These are phyloP conservation scores for Scytalopus superciliaris DNA, from an alignment of 2,113 vertebrate genomes.

Conservation along the genomic window DNA sequence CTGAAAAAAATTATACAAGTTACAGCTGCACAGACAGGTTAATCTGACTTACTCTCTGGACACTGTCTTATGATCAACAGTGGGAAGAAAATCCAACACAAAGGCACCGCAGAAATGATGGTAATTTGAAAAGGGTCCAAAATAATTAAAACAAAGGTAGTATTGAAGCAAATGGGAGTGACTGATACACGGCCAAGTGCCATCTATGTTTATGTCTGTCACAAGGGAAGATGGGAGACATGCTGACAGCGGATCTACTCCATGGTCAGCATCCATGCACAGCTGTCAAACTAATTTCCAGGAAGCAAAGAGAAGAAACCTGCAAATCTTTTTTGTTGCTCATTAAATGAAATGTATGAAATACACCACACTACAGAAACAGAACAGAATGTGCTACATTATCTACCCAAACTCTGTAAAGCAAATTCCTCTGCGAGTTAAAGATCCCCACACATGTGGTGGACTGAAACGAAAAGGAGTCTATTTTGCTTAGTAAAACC, in stretches of 20 bases:
- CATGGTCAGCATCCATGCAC: not conserved
- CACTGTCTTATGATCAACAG: not conserved
- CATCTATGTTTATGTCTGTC: not conserved
- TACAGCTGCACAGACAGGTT: not conserved
- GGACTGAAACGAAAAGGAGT: not conserved
- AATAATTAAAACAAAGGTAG: not conserved
- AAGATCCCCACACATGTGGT: rapidly evolving
- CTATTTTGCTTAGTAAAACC: not conserved
- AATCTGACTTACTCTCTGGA: not conserved
- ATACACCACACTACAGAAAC: not conserved
- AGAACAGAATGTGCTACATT: not conserved
- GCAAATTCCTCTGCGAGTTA: not conserved
- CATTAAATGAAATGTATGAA: not conserved
- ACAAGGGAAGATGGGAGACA: not conserved
- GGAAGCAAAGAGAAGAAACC: not conserved
- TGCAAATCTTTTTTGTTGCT: not conserved
- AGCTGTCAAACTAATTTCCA: constrained; percentile 21
- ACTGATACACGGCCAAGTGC: not conserved
- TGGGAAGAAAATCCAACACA: not conserved
- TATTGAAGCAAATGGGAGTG: not conserved
- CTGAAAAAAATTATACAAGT: not conserved
- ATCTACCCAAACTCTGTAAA: not conserved
- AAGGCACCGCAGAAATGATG: not conserved
- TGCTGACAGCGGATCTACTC: not conserved
- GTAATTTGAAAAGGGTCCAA: not conserved